These are phyloP conservation scores for Loris lydekkerianus DNA, from an alignment of 2,797 vertebrate species.

Conservation along the genomic window DNA sequence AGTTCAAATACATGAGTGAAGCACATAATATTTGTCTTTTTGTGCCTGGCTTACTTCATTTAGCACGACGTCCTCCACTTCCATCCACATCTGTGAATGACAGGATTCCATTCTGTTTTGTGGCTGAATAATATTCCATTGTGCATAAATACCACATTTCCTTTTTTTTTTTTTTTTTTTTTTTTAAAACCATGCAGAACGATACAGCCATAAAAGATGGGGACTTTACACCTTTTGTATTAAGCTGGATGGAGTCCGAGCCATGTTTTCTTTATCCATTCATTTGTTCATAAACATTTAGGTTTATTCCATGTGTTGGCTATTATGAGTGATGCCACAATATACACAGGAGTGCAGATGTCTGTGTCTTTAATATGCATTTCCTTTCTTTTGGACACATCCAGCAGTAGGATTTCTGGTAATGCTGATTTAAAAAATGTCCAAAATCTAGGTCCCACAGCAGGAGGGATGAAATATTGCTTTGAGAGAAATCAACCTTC, in stretches of 20 bases:
- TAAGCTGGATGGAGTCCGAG: no score
- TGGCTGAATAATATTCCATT: not conserved
- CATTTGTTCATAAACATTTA: not conserved
- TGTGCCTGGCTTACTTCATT: not conserved
- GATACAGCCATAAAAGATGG: no score
- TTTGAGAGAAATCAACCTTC: not conserved
- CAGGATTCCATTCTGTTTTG: not conserved
- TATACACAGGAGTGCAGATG: not conserved
- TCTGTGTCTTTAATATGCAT: not conserved
- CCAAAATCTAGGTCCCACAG: not conserved
- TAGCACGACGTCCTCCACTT: not conserved
- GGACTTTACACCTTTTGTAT: no score
- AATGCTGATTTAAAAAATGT: not conserved
- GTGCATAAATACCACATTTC: not conserved
- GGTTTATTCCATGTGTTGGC: not conserved
- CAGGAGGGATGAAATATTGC: not conserved
- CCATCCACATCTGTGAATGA: not conserved
- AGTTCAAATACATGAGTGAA: not conserved
- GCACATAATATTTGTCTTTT: not conserved
- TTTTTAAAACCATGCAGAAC: no score
- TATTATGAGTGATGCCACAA: not conserved
- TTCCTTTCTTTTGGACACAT: not conserved
- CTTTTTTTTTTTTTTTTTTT: no score
- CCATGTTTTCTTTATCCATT: not conserved
- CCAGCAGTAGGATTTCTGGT: not conserved